Evolutionary conservation across 2,888 invertebrate genomes (phyloP), one percentile per base, ranked within the genome.

Genomic region (Caenorhabditis sp.): DNA sequence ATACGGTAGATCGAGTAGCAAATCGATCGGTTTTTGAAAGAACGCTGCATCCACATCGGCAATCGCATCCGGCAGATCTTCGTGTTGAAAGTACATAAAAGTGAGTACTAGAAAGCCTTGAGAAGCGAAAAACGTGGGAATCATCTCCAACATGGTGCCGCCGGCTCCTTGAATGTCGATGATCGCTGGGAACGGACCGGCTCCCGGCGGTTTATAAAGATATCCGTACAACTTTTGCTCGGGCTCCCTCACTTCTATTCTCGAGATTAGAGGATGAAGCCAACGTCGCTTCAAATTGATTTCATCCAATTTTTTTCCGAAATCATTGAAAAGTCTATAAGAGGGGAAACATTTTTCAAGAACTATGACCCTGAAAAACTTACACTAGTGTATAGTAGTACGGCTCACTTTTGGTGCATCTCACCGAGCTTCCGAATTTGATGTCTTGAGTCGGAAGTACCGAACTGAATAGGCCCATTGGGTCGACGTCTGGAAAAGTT

Each of bases 401-500:
- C 11, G 59, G 52, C 32, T 27, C 13, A 17, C 53, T 50, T 6
- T 41, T 27, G 3, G 61, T 43, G 15, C 43, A 43, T 4, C 45
- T 17, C 11, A 56, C 8, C 24, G 37, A 52, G 4, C 61, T 45
- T 6, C 77, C 77, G 45, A 48, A 41, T 20, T 65, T 59, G 26
- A 80, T 62, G 35, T 50, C 61, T 30, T 41, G 39, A 35, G 52
- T 46, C 24, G 79, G 77, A 32, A 46, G 26, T 17, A 74, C 13
- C 5, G 72, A 59, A 2, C 68, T 43, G 20, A 80, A 80, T 9
- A 80, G 32, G 3, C 79, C 79, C 79, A 80, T 80, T 26, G 70
- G 53, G 27, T 76, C 61, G 4, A 46, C 52, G n/a, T 37, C 41
- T 17, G 41, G 3, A 17, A 41, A n/a, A 15, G 17, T 41, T 3